Evolutionary conservation across 1,140 invertebrate genomes (phyloP).

Genomic region (Rhopalosiphum maidis): DNA sequence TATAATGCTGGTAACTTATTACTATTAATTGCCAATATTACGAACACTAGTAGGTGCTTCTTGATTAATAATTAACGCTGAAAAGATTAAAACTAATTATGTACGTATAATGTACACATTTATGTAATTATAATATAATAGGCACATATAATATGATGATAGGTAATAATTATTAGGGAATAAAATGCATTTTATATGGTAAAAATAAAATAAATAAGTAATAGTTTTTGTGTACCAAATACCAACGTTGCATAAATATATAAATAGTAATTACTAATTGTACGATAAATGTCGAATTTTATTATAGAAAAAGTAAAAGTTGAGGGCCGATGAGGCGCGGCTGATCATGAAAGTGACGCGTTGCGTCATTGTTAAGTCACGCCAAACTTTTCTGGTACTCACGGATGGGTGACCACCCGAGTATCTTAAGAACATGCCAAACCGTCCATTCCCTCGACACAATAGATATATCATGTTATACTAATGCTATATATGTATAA

Average conservation of each 20-base stretch:
- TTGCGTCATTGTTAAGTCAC: not conserved
- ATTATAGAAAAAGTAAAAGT: conserved; percentile 18
- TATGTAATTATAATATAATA: too few relatives aligned
- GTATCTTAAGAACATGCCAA: not conserved
- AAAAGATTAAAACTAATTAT: too few relatives aligned
- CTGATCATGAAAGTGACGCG: not conserved
- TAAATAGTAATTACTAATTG: not conserved
- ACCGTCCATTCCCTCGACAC: not conserved
- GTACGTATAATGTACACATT: too few relatives aligned
- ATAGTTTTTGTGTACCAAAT: not conserved
- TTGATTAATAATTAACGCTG: not conserved
- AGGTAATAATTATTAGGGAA: too few relatives aligned
- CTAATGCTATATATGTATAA: not conserved
- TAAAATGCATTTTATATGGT: too few relatives aligned
- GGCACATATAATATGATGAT: too few relatives aligned
- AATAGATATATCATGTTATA: not conserved
- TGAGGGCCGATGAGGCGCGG: not conserved
- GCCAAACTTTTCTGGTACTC: conserved; percentile 5
- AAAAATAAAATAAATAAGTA: conserved; percentile 8
- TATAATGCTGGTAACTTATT: not conserved
- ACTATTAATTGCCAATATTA: not conserved
- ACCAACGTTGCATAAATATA: not conserved
- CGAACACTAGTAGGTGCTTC: not conserved
- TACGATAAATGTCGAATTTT: conserved; percentile 25
- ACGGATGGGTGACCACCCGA: not conserved